Percentiles rank a stretch among this genome's conserved stretches.
Evolutionary conservation across 2,888 invertebrate genomes (phyloP).

Genomic region (Theodoxus fluviatilis): DNA sequence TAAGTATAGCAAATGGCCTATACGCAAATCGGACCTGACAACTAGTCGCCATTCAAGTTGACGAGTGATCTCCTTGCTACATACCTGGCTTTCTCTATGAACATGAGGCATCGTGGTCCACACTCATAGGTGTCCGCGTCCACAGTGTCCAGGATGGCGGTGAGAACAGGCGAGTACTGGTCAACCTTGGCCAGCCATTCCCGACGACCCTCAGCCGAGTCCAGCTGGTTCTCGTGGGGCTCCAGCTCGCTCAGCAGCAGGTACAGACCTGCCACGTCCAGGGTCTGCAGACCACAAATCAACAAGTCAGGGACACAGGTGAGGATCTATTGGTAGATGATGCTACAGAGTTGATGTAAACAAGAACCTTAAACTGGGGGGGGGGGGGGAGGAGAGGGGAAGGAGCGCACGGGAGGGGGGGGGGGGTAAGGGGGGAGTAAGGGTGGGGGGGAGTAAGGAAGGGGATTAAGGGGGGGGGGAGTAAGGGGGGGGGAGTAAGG

Average conservation of each 20-base stretch:
- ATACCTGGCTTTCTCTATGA: conserved; percentile 13
- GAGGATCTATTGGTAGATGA: not conserved
- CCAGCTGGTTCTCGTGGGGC: conserved; percentile 35
- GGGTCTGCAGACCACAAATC: conserved; percentile 37
- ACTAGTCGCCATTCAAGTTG: no score
- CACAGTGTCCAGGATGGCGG: conserved; percentile 32
- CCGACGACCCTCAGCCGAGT: conserved; percentile 31
- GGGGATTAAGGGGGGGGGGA: no score
- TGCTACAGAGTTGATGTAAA: no score
- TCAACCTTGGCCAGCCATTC: conserved; percentile 44
- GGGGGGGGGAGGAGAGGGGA: no score
- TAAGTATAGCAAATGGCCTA: no score
- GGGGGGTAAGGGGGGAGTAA: no score
- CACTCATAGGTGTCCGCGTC: not conserved
- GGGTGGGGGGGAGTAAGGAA: no score
- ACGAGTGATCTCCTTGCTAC: not conserved
- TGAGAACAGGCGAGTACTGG: conserved; percentile 40
- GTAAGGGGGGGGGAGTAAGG: no score
- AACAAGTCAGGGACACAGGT: not conserved
- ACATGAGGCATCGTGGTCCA: conserved; percentile 1
- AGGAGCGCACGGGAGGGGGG: no score
- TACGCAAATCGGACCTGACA: no score
- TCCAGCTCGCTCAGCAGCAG: conserved; percentile 39
- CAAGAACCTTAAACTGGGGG: no score
- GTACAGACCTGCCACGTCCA: conserved; percentile 38